These are phyloP conservation scores for Cichladusa arquata DNA, from an alignment of 2,113 vertebrate genomes.

Conservation along the genomic window DNA sequence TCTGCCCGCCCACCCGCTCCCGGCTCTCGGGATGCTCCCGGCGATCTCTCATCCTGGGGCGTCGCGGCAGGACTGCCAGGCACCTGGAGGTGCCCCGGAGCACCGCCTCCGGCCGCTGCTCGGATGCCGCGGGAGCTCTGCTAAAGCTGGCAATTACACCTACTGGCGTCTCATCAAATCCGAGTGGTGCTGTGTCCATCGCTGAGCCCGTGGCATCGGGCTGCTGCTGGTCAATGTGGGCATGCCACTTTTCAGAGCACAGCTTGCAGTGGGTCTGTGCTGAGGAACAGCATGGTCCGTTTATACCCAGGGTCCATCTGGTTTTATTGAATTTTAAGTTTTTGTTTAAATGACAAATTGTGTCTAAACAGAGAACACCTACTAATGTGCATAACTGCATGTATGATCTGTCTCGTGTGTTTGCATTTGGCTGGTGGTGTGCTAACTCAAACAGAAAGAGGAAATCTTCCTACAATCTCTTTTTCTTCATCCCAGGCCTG, in stretches of 20 bases:
- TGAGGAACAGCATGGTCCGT: accelerated
- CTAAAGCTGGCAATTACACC: accelerated
- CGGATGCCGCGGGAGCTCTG: accelerated
- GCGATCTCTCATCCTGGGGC: neutral
- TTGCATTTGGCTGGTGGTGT: neutral
- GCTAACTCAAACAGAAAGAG: neutral
- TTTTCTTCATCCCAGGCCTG: neutral
- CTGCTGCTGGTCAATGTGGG: neutral
- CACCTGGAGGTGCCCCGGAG: neutral
- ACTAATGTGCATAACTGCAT: accelerated
- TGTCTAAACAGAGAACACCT: neutral
- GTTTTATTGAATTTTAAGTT: neutral
- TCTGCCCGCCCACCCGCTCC: neutral
- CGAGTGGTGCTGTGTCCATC: accelerated
- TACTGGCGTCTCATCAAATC: accelerated
- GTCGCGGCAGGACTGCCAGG: accelerated
- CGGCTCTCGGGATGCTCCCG: accelerated
- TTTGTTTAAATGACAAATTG: neutral
- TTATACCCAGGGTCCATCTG: neutral
- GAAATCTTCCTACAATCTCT: neutral
- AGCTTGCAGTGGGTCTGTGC: neutral
- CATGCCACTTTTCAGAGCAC: neutral
- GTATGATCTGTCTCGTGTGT: accelerated
- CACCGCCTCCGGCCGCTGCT: neutral
- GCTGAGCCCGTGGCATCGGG: accelerated